Evolutionary conservation across 2,113 vertebrate genomes (phyloP), one percentile per base, ranked within the genome.

Genomic region (Clarias magur): DNA sequence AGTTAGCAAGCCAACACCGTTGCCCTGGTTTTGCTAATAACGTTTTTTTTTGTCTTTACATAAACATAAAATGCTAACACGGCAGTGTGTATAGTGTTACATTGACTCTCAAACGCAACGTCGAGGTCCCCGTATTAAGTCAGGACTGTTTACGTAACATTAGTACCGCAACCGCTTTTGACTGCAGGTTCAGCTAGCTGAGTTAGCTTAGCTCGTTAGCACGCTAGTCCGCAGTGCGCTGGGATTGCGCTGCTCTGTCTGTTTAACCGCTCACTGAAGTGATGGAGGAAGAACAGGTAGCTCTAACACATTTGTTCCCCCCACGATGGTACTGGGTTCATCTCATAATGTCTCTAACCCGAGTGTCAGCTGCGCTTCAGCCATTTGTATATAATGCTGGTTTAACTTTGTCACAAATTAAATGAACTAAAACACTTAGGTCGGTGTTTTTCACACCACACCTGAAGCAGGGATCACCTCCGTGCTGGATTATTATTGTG

Each of bases 191-290:
- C 48, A 54, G 78, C 56, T 80, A 73, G 79, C 67, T 12, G 17
- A 5, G 4, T 87, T 87, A 65, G 83, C 57, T 62, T 87, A 87
- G 68, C 86, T 59, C 13, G 27, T 2, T 85, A 30, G 84, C 73
- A 67, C 54, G 73, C 60, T 73, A 56, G 70, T 76, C 89, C 89
- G 89, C 89, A 90, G 84, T 90, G 89, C 89, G 89, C 59, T 81
- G 85, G 59, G 27, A 70, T 68, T 68, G 82, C 63, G 54, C 85
- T 68, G 76, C 63, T 34, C 88, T 85, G 42, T 2, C 3, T n/a
- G 23, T 78, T 30, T 19, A 67, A 80, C 25, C 38, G 63, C 79
- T 48, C 5, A 7, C 53, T 75, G 16, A 73, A 79, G 0, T 25
- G 23, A 9, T 48, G 19, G 42, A 9, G 21, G 9, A 1, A 12